Conservation (phyloP, 2,113 vertebrate genomes). For the Phrynocephalus versicolor region DNA sequence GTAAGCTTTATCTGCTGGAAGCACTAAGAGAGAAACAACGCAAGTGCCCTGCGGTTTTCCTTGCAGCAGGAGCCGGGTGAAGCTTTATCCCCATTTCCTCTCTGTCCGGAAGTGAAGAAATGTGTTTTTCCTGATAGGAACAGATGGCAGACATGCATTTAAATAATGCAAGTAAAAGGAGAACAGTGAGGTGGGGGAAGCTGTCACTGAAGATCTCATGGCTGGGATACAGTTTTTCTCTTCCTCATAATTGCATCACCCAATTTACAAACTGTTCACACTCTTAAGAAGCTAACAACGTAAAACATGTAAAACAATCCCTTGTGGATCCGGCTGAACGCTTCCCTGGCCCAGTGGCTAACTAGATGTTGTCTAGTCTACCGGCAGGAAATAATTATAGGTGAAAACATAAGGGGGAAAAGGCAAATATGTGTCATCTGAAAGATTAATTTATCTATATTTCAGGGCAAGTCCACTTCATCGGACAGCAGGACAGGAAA, state of each 20-base stretch:
- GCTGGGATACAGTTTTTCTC: not conserved
- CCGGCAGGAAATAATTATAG: no score
- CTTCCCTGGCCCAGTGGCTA: no score
- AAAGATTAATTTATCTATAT: no score
- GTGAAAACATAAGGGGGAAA: no score
- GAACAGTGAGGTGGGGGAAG: not conserved
- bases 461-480: no score
- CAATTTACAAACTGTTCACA: not conserved
- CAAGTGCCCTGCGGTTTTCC: not conserved
- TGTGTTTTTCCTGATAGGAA: not conserved
- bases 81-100: not conserved
- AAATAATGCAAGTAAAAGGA: not conserved
- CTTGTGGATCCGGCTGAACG: no score
- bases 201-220: not conserved
- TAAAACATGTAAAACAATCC: no score
- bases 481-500: no score
- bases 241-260: not conserved
- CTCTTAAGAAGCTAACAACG: no score
- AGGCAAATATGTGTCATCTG: no score
- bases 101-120: not conserved
- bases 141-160: not conserved
- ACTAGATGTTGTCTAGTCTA: no score
- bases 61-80: not conserved
- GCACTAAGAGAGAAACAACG: not conserved
- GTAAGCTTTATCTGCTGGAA: not conserved